These are phyloP conservation scores for Dastarcus helophoroides DNA, from an alignment of 2,888 invertebrate species.

Conservation along the genomic window DNA sequence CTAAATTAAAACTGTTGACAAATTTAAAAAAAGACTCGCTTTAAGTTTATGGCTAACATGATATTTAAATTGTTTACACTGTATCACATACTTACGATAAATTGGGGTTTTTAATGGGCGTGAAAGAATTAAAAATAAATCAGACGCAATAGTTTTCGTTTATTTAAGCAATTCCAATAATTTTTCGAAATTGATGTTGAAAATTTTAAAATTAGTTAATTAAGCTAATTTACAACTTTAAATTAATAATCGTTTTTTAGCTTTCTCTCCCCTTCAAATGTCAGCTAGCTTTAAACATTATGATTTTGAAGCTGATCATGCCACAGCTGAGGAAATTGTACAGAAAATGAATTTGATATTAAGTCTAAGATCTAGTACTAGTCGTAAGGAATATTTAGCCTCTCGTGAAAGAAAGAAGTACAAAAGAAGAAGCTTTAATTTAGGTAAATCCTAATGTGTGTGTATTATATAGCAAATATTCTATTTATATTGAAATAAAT, in stretches of 20 bases:
- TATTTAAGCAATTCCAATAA: no score
- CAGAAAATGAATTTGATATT: constrained; percentile 80
- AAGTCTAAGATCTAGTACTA: constrained; percentile 67
- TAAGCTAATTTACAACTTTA: background rate
- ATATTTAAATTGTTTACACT: no score
- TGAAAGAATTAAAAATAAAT: no score
- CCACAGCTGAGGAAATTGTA: constrained; percentile 69
- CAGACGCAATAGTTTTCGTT: no score
- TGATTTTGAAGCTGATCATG: constrained; percentile 75
- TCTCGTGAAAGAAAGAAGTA: constrained; percentile 59
- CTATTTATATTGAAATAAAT: no score
- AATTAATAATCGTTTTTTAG: constrained; percentile 2
- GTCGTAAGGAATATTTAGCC: constrained; percentile 71
- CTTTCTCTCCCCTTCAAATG: constrained; percentile 30
- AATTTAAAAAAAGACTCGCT: no score
- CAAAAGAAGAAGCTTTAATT: constrained; percentile 48
- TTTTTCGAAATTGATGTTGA: no score
- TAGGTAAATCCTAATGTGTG: constrained; percentile 8
- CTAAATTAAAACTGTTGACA: no score
- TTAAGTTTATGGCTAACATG: no score
- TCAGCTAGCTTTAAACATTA: constrained; percentile 67
- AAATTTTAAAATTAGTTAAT: no score
- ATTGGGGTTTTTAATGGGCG: no score
- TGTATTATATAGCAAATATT: background rate
- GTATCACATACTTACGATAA: no score